Evolutionary conservation across 2,113 vertebrate species (phyloP).

Genomic region (Centropus unirufus): DNA sequence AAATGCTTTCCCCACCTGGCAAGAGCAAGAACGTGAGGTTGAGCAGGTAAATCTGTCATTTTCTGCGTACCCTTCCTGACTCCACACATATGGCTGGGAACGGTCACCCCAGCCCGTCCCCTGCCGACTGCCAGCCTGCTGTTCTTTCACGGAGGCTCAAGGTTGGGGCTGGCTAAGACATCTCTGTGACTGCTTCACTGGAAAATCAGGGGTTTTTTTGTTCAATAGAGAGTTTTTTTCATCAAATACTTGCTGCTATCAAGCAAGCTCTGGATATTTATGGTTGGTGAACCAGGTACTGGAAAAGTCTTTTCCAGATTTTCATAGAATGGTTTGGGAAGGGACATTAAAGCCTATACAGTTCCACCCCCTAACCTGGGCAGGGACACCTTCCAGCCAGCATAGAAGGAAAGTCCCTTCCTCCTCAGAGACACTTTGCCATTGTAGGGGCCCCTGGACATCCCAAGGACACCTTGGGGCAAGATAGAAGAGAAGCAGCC

Average conservation of each 20-base stretch:
- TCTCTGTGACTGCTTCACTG: neutral
- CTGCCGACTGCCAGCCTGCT: neutral
- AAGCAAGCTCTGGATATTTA: neutral
- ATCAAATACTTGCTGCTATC: neutral
- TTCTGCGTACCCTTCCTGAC: neutral
- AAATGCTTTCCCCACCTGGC: conserved; percentile 36
- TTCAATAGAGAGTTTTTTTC: neutral
- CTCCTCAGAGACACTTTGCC: neutral
- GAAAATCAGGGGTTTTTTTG: neutral
- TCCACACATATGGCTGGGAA: neutral
- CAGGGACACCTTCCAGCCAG: neutral
- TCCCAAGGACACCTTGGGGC: neutral
- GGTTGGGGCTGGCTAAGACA: neutral
- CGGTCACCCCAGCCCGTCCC: neutral
- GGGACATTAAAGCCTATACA: too few relatives aligned
- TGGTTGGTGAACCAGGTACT: neutral
- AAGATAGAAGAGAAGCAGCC: neutral
- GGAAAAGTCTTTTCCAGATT: neutral
- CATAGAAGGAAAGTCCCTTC: neutral
- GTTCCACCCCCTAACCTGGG: too few relatives aligned
- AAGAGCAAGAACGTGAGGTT: neutral
- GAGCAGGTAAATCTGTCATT: neutral
- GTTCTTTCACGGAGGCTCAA: neutral
- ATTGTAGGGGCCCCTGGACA: accelerated
- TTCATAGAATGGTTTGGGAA: neutral